phyloP scores from a whole-genome alignment of 2,888 invertebrate genomes.

The Eilema caniola region DNA sequence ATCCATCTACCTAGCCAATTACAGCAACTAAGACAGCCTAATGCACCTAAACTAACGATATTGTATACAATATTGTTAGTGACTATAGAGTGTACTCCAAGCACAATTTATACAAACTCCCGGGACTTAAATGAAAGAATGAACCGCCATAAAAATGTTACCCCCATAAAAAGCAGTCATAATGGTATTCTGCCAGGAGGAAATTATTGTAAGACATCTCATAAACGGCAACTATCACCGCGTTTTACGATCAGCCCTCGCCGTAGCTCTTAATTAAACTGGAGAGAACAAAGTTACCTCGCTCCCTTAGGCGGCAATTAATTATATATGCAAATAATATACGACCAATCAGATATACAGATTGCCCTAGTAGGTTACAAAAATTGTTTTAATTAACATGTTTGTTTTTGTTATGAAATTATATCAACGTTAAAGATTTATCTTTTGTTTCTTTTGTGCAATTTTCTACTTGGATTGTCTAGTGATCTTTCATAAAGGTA shows the following conservation, averaged over 20 bases:
- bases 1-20: constrained; percentile 6
- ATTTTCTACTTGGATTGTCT: background rate
- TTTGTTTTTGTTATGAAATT: background rate
- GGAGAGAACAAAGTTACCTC: constrained; percentile 57
- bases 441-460: background rate
- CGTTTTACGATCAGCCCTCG: constrained; percentile 64
- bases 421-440: background rate
- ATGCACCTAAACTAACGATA: constrained; percentile 24
- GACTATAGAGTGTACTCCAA: no score
- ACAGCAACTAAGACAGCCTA: background rate
- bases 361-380: constrained; percentile 20
- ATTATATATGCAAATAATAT: constrained; percentile 55
- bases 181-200: constrained; percentile 71
- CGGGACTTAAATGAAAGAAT: constrained; percentile 54
- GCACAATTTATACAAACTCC: constrained; percentile 42
- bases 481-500: background rate
- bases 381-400: background rate
- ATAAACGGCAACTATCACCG: constrained; percentile 57
- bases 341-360: constrained; percentile 10
- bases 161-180: constrained; percentile 72
- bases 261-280: constrained; percentile 67
- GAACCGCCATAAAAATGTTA: constrained; percentile 66
- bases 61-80: no score
- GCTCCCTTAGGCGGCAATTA: constrained; percentile 54
- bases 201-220: constrained; percentile 71